Percentiles rank a stretch among this genome's conserved stretches.
Evolutionary conservation across 2,113 vertebrate species (phyloP).

Genomic region (Peromyscus polionotus): DNA sequence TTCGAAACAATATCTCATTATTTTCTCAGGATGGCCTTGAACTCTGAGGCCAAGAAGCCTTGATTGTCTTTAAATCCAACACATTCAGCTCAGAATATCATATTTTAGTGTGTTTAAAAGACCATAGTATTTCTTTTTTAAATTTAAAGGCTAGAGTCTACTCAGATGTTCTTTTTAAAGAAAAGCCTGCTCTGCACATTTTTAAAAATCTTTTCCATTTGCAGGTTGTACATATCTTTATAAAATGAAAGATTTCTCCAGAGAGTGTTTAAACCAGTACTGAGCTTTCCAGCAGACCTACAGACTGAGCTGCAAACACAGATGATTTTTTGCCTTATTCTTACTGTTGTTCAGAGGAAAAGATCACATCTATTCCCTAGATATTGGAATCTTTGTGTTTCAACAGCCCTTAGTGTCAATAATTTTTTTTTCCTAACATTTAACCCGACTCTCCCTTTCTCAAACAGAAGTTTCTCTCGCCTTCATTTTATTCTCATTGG

Average conservation of each 20-base stretch:
- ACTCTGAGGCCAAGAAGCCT: rapidly evolving
- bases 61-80: rapidly evolving
- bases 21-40: too few species aligned
- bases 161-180: neutral
- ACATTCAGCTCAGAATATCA: neutral
- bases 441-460: conserved; percentile 64
- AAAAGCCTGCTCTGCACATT: neutral
- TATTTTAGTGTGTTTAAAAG: neutral
- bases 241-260: conserved; percentile 11
- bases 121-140: neutral
- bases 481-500: conserved; percentile 73
- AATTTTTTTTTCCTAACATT: conserved; percentile 64
- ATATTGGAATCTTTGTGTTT: conserved; percentile 59
- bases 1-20: neutral
- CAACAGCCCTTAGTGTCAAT: conserved; percentile 73
- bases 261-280: neutral
- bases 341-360: conserved; percentile 62
- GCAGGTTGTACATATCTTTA: neutral
- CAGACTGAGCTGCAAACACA: conserved; percentile 32
- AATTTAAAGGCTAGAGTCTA: neutral
- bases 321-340: conserved; percentile 66
- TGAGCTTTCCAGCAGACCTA: conserved; percentile 11
- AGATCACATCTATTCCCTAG: conserved; percentile 60
- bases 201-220: neutral
- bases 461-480: conserved; percentile 54